A percentile compares a stretch with the other conserved stretches of the same genome.
Evolutionary conservation across 2,113 vertebrate species (phyloP).

Genomic region (Chloropsis hardwickii): DNA sequence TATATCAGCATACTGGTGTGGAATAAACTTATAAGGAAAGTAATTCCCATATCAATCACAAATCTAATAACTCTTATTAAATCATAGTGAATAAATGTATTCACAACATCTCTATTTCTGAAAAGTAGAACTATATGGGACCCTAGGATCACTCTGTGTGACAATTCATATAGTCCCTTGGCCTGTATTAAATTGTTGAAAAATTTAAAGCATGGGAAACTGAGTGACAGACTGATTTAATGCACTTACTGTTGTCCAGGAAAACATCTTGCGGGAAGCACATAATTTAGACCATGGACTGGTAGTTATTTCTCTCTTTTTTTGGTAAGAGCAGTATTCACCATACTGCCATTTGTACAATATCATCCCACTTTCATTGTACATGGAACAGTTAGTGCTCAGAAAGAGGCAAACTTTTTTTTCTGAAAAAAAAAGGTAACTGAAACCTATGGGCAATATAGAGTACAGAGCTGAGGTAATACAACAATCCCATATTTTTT

Average conservation of each 20-base stretch:
- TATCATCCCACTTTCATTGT: background rate
- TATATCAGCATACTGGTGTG: background rate
- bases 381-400: background rate
- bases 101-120: background rate
- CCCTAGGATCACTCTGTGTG: background rate
- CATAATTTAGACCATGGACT: background rate
- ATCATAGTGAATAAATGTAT: background rate
- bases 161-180: background rate
- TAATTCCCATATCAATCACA: background rate
- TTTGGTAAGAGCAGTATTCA: background rate
- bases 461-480: background rate
- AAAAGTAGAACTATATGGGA: background rate
- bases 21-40: background rate
- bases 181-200: background rate
- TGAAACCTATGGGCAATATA: background rate
- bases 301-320: background rate
- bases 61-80: background rate
- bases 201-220: background rate
- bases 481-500: background rate
- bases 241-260: background rate
- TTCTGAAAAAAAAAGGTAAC: background rate
- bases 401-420: background rate
- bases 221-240: background rate
- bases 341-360: background rate
- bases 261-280: background rate